Conservation (phyloP, 2,888 invertebrate genomes). For the Eupithecia insigniata region DNA sequence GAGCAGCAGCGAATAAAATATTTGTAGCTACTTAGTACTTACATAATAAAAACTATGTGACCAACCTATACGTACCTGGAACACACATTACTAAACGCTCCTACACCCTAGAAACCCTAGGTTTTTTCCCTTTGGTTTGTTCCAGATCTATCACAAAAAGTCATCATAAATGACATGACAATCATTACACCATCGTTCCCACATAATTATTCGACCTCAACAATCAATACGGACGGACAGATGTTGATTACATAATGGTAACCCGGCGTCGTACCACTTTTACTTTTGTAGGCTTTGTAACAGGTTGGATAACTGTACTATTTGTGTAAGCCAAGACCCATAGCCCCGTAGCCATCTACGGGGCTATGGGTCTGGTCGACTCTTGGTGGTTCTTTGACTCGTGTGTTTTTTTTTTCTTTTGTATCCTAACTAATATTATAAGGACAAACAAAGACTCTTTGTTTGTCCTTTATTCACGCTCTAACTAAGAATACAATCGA, state of each 20-base stretch:
- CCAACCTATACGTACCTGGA: no score
- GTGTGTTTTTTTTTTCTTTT: no score
- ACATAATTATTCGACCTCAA: conserved; percentile 36
- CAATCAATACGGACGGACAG: conserved; percentile 39
- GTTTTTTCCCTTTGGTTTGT: not conserved
- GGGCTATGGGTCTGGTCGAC: not conserved
- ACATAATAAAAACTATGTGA: no score
- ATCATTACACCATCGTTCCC: conserved; percentile 32
- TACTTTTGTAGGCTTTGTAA: conserved; percentile 54
- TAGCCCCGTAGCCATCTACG: no score
- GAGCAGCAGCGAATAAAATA: no score
- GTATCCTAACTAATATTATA: no score
- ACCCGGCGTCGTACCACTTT: conserved; percentile 57
- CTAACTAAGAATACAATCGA: no score
- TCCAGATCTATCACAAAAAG: not conserved
- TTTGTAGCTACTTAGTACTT: no score
- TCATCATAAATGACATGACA: not conserved
- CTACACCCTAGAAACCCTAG: not conserved
- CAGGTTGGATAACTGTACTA: conserved; percentile 49
- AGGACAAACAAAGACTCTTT: no score
- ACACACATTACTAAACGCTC: not conserved
- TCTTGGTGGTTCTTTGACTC: not conserved
- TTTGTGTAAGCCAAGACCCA: conserved; percentile 15
- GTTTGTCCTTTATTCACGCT: no score
- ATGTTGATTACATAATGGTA: conserved; percentile 36